Percentiles rank a stretch among this genome's conserved stretches.
phyloP scores from a whole-genome alignment of 2,888 invertebrate genomes.

The Cheilosia variabilis region DNA sequence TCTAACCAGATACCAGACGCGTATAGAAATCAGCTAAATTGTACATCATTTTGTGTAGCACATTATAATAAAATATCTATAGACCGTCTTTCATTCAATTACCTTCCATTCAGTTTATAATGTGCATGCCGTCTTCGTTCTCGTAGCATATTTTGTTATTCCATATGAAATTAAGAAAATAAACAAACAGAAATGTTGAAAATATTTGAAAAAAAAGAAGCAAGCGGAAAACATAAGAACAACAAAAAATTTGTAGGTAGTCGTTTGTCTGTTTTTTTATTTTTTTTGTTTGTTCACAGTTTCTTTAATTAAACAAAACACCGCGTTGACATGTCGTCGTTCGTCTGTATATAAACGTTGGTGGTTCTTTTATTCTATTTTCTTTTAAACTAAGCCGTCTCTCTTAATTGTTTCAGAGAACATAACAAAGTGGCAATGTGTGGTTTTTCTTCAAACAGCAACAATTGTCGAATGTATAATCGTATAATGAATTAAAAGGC shows the following conservation, averaged over 20 bases:
- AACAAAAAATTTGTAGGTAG: background rate
- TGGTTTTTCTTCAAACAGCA: conserved; percentile 17
- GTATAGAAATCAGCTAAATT: too few relatives aligned
- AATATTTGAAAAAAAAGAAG: conserved; percentile 66
- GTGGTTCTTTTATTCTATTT: conserved; percentile 3
- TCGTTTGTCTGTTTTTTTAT: background rate
- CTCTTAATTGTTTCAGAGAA: conserved; percentile 1
- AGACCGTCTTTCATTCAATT: conserved; percentile 79
- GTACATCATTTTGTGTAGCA: too few relatives aligned
- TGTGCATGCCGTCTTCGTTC: conserved; percentile 94
- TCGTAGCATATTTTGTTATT: conserved; percentile 90
- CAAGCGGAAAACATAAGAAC: background rate
- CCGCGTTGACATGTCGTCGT: background rate
- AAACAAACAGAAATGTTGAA: conserved; percentile 78
- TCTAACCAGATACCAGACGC: too few relatives aligned
- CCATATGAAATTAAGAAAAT: conserved; percentile 82
- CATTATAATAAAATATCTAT: background rate
- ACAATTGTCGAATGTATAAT: conserved; percentile 41
- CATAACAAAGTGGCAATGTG: conserved; percentile 1
- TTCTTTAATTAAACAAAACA: background rate
- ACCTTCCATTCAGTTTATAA: conserved; percentile 94
- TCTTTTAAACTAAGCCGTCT: conserved; percentile 5
- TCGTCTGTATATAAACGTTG: background rate
- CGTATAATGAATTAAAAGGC: background rate
- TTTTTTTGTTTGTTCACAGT: background rate